Percentiles rank a stretch among this genome's conserved stretches.
Evolutionary conservation across 2,888 invertebrate genomes (phyloP).

Genomic region (Caenorhabditis zanzibari): DNA sequence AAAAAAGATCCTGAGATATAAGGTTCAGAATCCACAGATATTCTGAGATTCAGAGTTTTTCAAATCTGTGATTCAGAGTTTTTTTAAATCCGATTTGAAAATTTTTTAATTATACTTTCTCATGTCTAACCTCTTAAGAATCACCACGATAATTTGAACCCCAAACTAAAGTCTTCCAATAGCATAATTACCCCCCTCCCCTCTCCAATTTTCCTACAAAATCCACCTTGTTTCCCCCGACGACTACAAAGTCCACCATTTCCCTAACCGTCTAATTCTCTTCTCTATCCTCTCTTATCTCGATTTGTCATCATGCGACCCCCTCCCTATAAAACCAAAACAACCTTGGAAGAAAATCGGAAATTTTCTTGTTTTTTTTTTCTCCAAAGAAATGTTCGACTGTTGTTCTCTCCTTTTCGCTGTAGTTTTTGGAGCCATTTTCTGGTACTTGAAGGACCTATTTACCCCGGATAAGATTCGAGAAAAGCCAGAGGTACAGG

Average conservation of each 20-base stretch:
- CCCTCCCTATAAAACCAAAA: neutral
- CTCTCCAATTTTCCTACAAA: slow-evolving; percentile 1
- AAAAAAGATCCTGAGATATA: too few species aligned
- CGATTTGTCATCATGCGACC: slow-evolving; percentile 17
- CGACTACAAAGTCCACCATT: slow-evolving; percentile 77
- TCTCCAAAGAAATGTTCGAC: slow-evolving; percentile 12
- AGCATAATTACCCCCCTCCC: neutral
- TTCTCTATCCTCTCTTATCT: slow-evolving; percentile 2
- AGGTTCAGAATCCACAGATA: too few species aligned
- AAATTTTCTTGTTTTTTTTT: neutral
- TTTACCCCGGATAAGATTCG: slow-evolving; percentile 24
- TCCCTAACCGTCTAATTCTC: slow-evolving; percentile 67
- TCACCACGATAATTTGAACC: neutral
- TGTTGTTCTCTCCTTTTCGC: slow-evolving; percentile 16
- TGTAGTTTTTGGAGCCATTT: slow-evolving; percentile 1
- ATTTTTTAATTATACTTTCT: neutral
- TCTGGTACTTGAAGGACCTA: slow-evolving; percentile 16
- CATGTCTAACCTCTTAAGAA: too few species aligned
- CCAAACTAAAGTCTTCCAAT: neutral
- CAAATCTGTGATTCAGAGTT: neutral
- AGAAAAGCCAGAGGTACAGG: slow-evolving; percentile 31
- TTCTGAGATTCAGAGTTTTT: neutral
- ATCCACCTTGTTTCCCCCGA: neutral
- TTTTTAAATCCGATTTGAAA: neutral
- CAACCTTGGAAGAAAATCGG: slow-evolving; percentile 7